Evolutionary conservation across 2,797 vertebrate genomes (phyloP).

Genomic region (Urocyon cinereoargenteus): DNA sequence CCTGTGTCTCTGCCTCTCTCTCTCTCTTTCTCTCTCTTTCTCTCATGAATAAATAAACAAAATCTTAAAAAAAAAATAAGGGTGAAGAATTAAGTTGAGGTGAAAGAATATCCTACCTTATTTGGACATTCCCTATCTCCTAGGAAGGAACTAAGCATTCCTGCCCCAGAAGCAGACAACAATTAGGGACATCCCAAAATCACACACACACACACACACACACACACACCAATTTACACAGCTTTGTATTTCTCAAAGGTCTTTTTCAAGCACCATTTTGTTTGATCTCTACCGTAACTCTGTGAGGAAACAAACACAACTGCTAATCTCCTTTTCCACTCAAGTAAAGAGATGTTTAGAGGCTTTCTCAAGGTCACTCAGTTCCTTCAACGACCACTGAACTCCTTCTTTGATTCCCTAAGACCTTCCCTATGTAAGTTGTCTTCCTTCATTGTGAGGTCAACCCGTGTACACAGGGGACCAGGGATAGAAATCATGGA

Average conservation of each 20-base stretch:
- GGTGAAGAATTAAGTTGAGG: not conserved
- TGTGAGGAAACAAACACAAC: not conserved
- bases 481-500: not conserved
- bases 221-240: not conserved
- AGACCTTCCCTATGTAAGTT: not conserved
- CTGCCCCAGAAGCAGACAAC: not conserved
- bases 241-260: not conserved
- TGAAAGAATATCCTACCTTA: not conserved
- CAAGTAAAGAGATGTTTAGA: not conserved
- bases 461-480: not conserved
- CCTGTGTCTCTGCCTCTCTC: no score
- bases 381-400: not conserved
- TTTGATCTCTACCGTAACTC: not conserved
- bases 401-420: not conserved
- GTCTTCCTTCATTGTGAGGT: not conserved
- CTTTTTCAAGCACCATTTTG: not conserved
- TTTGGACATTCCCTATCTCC: not conserved
- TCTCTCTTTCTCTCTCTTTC: no score
- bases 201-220: not conserved
- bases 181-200: not conserved
- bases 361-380: not conserved
- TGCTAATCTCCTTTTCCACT: not conserved
- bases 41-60: no score
- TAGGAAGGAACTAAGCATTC: not conserved
- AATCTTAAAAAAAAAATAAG: not conserved